phyloP scores from a whole-genome alignment of 1,140 invertebrate genomes.

The Venturia canescens region DNA sequence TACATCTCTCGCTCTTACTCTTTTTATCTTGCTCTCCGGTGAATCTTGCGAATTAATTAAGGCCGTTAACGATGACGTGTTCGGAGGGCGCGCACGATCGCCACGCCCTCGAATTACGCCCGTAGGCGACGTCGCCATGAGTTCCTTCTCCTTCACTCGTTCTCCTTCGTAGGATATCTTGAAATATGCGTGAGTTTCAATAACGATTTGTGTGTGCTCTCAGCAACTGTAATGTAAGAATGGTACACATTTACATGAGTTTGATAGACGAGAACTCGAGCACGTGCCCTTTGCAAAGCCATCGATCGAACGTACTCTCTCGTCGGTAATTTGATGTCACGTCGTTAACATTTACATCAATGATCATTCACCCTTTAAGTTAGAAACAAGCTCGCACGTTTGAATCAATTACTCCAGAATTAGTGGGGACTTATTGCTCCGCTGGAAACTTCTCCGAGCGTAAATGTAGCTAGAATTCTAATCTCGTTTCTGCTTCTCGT shows the following conservation, averaged over 20 bases:
- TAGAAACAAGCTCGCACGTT: background rate
- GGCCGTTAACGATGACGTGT: constrained; percentile 40
- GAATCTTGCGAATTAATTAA: constrained; percentile 44
- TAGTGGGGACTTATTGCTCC: background rate
- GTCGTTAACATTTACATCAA: constrained; percentile 42
- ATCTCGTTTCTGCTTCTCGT: background rate
- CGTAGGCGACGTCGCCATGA: constrained; percentile 32
- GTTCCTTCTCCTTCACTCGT: constrained; percentile 3
- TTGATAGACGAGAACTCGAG: constrained; percentile 10
- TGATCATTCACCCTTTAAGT: constrained; percentile 19
- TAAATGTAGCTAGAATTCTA: constrained; percentile 11
- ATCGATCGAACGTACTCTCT: constrained; percentile 34
- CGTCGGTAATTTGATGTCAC: constrained; percentile 37
- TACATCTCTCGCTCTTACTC: constrained; percentile 8
- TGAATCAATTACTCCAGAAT: background rate
- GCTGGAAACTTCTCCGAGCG: constrained; percentile 9
- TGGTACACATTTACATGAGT: background rate
- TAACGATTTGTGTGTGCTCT: background rate
- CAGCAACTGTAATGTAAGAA: too few relatives aligned
- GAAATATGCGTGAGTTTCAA: background rate
- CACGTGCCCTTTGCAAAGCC: background rate
- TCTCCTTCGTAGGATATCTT: background rate
- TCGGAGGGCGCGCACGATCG: constrained; percentile 36
- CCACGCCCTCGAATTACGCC: constrained; percentile 46
- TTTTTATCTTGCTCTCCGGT: background rate